Evolutionary conservation across 2,888 invertebrate genomes (phyloP), one percentile per base, ranked within the genome.

Genomic region (Lasioglossum vierecki): DNA sequence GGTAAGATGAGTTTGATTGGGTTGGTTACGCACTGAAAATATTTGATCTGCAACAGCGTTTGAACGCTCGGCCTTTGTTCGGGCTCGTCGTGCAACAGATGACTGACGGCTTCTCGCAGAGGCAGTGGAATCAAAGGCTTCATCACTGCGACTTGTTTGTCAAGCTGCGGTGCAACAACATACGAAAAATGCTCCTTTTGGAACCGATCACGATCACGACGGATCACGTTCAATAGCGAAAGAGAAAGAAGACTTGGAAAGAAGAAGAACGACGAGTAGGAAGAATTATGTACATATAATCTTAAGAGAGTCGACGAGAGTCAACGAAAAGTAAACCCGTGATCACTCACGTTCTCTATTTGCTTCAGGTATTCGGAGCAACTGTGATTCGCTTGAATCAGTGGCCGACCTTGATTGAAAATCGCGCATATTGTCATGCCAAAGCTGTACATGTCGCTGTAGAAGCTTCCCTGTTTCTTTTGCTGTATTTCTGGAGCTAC

Each of bases 371-470:
- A 99, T 86, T 97, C 96, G 88, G 98, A 97, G 71, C 97, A 97
- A 92, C 98, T 99, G 95, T 99, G 98, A 94, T 98, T 98, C 22
- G 99, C 98, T 94, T 98, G 98, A 88, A 99, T 97, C 68, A 99
- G 96, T 0, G 98, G 97, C 90, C 97, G 97, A 57, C 99, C 99
- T 87, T 97, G 96, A 95, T 99, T 99, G 96, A 98, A 99, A 82
- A 99, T 97, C 83, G 99, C 97, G 94, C 98, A 98, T 91, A 99
- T 97, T 79, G 99, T 97, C 96, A 99, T 97, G 30, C 99, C 99
- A 90, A 99, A 96, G 0, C 99, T 99, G 95, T 98, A 99, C 98
- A 99, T 99, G 95, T 99, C 99, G 91, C 99, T 99, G 71, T 98
- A 96, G 79, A 98, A 97, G 94, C 98, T 98, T 95, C 98, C 98